These are phyloP conservation scores for Leptopilina myrica DNA, from an alignment of 2,888 invertebrate genomes.

Conservation along the genomic window DNA sequence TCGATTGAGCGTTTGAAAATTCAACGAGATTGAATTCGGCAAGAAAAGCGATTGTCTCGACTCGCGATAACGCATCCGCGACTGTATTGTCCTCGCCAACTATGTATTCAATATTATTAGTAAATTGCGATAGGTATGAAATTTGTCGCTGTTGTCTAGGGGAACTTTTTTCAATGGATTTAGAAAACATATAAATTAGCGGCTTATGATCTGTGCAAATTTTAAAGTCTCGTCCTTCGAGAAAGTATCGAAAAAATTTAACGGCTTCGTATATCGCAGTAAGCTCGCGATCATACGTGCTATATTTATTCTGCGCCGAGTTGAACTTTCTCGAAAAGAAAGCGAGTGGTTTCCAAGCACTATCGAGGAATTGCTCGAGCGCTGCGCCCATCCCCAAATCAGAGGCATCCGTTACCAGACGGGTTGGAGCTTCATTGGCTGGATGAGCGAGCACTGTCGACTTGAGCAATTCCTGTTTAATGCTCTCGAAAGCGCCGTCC, in stretches of 20 bases:
- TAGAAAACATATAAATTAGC: not conserved
- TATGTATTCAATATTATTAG: not conserved
- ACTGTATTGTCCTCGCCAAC: not conserved
- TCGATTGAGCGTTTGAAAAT: not conserved
- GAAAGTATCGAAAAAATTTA: not conserved
- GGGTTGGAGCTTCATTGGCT: not conserved
- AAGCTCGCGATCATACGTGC: constrained; percentile 5
- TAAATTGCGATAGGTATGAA: not conserved
- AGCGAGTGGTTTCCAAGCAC: not conserved
- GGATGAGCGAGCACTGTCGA: not conserved
- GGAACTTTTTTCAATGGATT: not conserved
- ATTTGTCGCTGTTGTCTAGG: not conserved
- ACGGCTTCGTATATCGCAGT: not conserved
- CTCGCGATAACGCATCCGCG: not conserved
- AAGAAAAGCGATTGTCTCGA: not conserved
- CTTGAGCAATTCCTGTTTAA: not conserved
- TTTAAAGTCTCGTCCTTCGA: not conserved
- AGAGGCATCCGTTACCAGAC: not conserved
- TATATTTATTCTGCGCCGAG: not conserved
- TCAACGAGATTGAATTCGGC: not conserved
- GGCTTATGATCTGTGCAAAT: not conserved
- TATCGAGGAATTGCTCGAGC: not conserved
- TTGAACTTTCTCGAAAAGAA: not conserved
- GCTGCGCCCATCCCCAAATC: not conserved
- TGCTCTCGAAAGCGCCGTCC: not conserved